Evolutionary conservation across 2,888 invertebrate genomes (phyloP).

Genomic region (Euplagia quadripunctaria): DNA sequence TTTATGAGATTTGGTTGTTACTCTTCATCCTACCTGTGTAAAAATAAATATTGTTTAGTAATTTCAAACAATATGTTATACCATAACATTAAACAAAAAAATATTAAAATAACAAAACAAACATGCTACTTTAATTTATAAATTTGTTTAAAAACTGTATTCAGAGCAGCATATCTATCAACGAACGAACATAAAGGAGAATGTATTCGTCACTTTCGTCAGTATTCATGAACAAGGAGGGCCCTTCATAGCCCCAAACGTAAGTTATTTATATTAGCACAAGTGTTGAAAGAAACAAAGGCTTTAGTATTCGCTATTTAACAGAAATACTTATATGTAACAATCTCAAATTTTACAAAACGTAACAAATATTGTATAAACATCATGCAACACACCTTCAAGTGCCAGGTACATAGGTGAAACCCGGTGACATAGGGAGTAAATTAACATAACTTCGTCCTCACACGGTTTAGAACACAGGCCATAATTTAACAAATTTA

Average conservation of each 20-base stretch:
- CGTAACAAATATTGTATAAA: conserved; percentile 43
- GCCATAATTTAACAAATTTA: conserved; percentile 69
- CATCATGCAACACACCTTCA: conserved; percentile 76
- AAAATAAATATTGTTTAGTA: background rate
- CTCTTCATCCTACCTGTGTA: background rate
- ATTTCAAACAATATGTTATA: background rate
- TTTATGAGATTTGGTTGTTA: background rate
- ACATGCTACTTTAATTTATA: conserved; percentile 22
- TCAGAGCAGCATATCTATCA: conserved; percentile 43
- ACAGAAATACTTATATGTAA: conserved; percentile 31
- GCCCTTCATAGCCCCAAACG: conserved; percentile 60
- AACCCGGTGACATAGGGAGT: conserved; percentile 81
- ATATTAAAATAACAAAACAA: background rate
- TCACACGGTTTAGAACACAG: conserved; percentile 72
- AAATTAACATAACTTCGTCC: conserved; percentile 84
- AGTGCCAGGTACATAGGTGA: conserved; percentile 82
- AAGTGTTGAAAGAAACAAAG: conserved; percentile 54
- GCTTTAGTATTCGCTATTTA: conserved; percentile 32
- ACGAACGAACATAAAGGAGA: conserved; percentile 42
- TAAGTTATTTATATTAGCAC: conserved; percentile 68
- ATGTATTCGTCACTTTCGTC: conserved; percentile 40
- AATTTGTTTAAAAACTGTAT: conserved; percentile 26
- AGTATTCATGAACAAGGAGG: conserved; percentile 62
- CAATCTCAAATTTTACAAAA: conserved; percentile 4
- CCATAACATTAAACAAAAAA: background rate